Evolutionary conservation across 1,140 invertebrate species (phyloP), one percentile per base, ranked within the genome.

Genomic region (Vollenhovia emeryi): DNA sequence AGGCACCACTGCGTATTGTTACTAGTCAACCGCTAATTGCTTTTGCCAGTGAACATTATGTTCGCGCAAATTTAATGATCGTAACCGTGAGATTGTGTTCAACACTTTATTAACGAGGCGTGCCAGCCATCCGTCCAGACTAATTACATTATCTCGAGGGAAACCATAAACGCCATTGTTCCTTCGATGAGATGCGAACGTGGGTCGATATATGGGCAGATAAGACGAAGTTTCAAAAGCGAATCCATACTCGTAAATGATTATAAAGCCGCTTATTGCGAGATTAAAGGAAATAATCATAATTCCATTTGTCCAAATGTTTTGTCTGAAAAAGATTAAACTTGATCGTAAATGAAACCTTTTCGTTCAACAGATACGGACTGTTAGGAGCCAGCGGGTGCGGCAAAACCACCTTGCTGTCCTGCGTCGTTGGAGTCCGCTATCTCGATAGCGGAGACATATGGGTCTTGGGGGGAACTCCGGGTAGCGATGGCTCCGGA

Each of bases 371-470:
- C 64, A 98, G 98, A 91, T 99, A 99, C 91, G 98, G 98, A 33
- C 95, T 99, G 9, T 95, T 99, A 30, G 98, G 98, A 18, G 97
- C 97, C 11, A 98, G 97, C 76, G 98, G 98, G 6, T 98, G 97
- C 91, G 97, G 97, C 11, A 98, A 98, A 95, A 98, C 97, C 0
- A 99, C 98, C 0, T 92, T 99, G 0, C 95, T 99, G 0, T 97
- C 97, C 27, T 98, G 98, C 92, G 96, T 98, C 40, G 98, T 99
- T 0, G 98, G 98, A 1, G 95, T 97, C 57, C 95, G 97, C 48
- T 93, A 95, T 60, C 94, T 98, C 9, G 96, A 98, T 91, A 96
- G 95, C 4, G 98, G 98, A 0, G 96, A 97, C 7, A 96, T 98
- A 9, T 96, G 96, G 93, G 97, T 99, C 0, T 95, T 98, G 7